These are phyloP conservation scores for Frankliniella fusca DNA, from an alignment of 2,888 invertebrate genomes.

Conservation along the genomic window DNA sequence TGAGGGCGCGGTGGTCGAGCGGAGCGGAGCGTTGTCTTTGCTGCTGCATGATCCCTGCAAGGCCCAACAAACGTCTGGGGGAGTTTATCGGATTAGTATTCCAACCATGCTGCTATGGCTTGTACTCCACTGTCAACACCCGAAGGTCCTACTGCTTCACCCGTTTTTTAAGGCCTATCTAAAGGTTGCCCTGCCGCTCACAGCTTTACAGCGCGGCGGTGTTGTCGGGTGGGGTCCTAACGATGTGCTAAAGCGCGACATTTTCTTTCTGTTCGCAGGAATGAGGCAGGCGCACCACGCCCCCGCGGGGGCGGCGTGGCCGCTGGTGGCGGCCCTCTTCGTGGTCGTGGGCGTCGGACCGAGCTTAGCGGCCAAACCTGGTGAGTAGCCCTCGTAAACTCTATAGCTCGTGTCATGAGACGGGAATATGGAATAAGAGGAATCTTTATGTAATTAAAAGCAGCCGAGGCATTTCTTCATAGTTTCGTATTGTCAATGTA, in stretches of 20 bases:
- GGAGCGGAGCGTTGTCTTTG: too few species aligned
- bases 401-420: too few species aligned
- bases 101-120: too few species aligned
- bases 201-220: background rate
- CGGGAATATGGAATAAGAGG: too few species aligned
- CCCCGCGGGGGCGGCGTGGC: slow-evolving; percentile 9
- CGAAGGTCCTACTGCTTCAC: background rate
- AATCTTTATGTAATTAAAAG: too few species aligned
- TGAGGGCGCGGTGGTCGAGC: too few species aligned
- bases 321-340: background rate
- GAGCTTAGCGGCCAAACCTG: background rate
- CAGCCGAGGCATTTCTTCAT: too few species aligned
- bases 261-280: background rate
- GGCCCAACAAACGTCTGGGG: background rate
- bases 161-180: background rate
- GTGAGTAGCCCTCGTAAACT: background rate
- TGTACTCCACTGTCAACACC: too few species aligned
- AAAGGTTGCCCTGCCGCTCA: background rate
- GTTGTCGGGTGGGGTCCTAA: too few species aligned
- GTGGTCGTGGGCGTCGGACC: background rate
- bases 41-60: background rate
- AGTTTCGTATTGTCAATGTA: too few species aligned
- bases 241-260: background rate
- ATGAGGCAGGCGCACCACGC: background rate
- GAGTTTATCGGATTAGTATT: too few species aligned